These are phyloP conservation scores for Polypterus bichir DNA, from an alignment of 2,113 vertebrate genomes.

Conservation along the genomic window DNA sequence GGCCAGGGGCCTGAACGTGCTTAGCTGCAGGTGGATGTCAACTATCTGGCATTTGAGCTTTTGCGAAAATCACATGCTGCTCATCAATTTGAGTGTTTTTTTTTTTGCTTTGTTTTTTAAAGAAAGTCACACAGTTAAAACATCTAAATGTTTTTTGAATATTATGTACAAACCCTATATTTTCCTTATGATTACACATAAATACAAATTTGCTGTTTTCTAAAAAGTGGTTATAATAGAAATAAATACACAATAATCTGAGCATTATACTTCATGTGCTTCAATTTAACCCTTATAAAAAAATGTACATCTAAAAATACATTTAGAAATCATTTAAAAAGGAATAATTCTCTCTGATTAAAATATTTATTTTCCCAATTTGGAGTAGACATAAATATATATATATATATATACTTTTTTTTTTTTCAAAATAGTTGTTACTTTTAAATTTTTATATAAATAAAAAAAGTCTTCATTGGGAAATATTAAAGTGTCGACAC, in stretches of 20 bases:
- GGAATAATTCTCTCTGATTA: slow-evolving; percentile 94
- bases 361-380: slow-evolving; percentile 98
- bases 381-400: slow-evolving; percentile 98
- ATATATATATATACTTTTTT: slow-evolving; percentile 49
- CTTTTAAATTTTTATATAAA: slow-evolving; percentile 70
- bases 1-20: too few species aligned
- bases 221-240: slow-evolving; percentile 99
- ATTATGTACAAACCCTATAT: slow-evolving; percentile 76
- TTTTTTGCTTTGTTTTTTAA: slow-evolving; percentile 51
- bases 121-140: slow-evolving; percentile 66
- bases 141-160: slow-evolving; percentile 54
- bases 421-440: slow-evolving; percentile 78
- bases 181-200: slow-evolving; percentile 89
- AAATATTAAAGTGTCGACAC: slow-evolving; percentile 81
- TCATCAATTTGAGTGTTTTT: too few species aligned
- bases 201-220: slow-evolving; percentile 99
- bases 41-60: too few species aligned
- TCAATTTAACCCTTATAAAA: slow-evolving; percentile 91
- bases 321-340: slow-evolving; percentile 86
- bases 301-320: slow-evolving; percentile 97
- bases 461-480: slow-evolving; percentile 99
- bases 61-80: too few species aligned
- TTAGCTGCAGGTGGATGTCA: too few species aligned
- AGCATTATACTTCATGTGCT: slow-evolving; percentile 99
- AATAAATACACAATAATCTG: slow-evolving; percentile 99